phyloP scores from a whole-genome alignment of 2,888 invertebrate species.

The Pyrrhia umbra region DNA sequence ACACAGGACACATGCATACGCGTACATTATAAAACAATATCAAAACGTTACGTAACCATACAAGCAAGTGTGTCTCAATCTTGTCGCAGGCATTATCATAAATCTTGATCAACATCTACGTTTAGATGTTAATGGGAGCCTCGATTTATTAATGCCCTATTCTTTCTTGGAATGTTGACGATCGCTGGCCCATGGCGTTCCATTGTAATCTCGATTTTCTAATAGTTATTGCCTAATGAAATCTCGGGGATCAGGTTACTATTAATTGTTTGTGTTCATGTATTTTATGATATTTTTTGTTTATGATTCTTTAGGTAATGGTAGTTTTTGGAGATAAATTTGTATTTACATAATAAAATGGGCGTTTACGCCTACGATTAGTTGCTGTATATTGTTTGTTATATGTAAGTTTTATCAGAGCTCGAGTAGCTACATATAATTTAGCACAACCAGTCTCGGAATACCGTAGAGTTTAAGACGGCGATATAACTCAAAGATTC shows the following conservation, averaged over 20 bases:
- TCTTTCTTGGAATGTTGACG: constrained; percentile 67
- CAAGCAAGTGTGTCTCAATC: constrained; percentile 81
- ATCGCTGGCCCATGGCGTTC: constrained; percentile 49
- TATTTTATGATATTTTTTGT: constrained; percentile 53
- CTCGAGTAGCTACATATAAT: too few relatives aligned
- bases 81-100: constrained; percentile 82
- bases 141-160: constrained; percentile 84
- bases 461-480: too few relatives aligned
- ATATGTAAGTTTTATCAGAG: not conserved
- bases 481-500: too few relatives aligned
- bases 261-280: constrained; percentile 59
- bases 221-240: constrained; percentile 64
- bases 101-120: constrained; percentile 88
- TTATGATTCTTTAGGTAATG: constrained; percentile 32
- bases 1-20: constrained; percentile 36
- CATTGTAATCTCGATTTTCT: constrained; percentile 60
- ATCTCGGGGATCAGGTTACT: constrained; percentile 58
- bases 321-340: constrained; percentile 37
- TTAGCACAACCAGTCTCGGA: too few relatives aligned
- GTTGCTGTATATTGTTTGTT: not conserved
- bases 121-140: constrained; percentile 85
- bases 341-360: constrained; percentile 26
- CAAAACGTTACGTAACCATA: constrained; percentile 63
- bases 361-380: constrained; percentile 27
- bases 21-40: constrained; percentile 57